Evolutionary conservation across 1,140 invertebrate genomes (phyloP), one percentile per base, ranked within the genome.

Genomic region (Bombus balteatus): DNA sequence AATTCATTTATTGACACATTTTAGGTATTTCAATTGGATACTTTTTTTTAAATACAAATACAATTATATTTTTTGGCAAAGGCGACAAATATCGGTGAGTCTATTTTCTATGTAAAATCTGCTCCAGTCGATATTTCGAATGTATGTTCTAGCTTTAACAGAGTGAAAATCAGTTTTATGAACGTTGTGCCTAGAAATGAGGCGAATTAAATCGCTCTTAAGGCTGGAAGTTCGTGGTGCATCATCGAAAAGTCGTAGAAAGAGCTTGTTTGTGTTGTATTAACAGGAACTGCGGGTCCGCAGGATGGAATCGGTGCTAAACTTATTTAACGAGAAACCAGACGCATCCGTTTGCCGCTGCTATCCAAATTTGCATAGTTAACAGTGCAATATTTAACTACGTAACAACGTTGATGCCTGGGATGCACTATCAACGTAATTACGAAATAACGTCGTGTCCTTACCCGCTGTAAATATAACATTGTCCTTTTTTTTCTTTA

Each of bases 301-400:
- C 53, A 15, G 28, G 32, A 72, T 59, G 47, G 53, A 82, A 82
- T 74, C 80, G 57, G 73, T 13, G 53, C 57, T 73, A 82, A 82
- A 82, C 53, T 82, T 82, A 82, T 74, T 82, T 74, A 82, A 74
- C 71, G 80, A n/a, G 39, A 74, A 59, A 39, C 39, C 57, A 74
- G 57, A 43, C 71, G 70, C 80, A 53, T 73, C 70, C 70, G 80
- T 74, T 59, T 81, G 37, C 79, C 47, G 10, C 9, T 41, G 68
- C 80, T 73, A 41, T 73, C 37, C 70, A 73, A 81, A 81, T 81
- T 81, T 81, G 53, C 80, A 81, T 73, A 73, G 80, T 81, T 81
- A 81, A 81, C 70, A 81, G 80, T 47, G 43, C 80, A 82, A 82
- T 82, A 82, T 82, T 82, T 82, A 82, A 47, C 71, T 82, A 82